Conservation (phyloP, 2,888 invertebrate species). For the Tanytarsus gracilentus region DNA sequence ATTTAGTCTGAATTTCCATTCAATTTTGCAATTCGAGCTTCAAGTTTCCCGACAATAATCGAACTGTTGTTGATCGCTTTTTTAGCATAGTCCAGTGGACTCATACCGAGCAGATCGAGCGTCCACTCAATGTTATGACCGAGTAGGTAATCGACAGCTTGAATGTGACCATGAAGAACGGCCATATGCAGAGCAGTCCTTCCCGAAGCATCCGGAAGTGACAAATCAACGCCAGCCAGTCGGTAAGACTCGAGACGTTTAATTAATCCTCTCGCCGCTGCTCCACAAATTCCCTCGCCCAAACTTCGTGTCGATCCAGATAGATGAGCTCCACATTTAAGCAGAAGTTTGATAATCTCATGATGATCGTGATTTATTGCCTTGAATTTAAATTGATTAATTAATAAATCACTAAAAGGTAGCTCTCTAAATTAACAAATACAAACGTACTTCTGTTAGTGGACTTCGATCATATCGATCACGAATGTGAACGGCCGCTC, state of each 20-base stretch:
- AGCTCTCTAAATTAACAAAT: too few species aligned
- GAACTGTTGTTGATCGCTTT: constrained; percentile 30
- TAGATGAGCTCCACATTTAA: constrained; percentile 68
- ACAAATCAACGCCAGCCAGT: constrained; percentile 60
- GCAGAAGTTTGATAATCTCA: constrained; percentile 55
- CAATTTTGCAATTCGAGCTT: not conserved
- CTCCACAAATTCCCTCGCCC: constrained; percentile 58
- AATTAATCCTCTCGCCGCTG: constrained; percentile 53
- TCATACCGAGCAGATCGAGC: constrained; percentile 48
- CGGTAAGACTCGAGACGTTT: constrained; percentile 51
- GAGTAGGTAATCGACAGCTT: constrained; percentile 48
- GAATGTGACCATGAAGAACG: constrained; percentile 48
- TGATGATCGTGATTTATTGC: constrained; percentile 57
- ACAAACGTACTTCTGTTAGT: constrained; percentile 48
- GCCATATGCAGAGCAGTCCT: constrained; percentile 50
- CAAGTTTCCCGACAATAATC: not conserved
- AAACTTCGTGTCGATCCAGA: constrained; percentile 50
- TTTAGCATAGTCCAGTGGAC: constrained; percentile 49
- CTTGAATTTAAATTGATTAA: too few species aligned
- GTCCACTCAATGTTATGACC: constrained; percentile 42
- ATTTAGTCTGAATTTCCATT: constrained; percentile 10
- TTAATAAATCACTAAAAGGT: too few species aligned
- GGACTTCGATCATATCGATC: constrained; percentile 63
- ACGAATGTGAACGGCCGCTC: constrained; percentile 72
- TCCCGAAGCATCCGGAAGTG: constrained; percentile 51